These are phyloP conservation scores for Neostethus bicornis DNA, from an alignment of 2,797 vertebrate species.

Conservation along the genomic window DNA sequence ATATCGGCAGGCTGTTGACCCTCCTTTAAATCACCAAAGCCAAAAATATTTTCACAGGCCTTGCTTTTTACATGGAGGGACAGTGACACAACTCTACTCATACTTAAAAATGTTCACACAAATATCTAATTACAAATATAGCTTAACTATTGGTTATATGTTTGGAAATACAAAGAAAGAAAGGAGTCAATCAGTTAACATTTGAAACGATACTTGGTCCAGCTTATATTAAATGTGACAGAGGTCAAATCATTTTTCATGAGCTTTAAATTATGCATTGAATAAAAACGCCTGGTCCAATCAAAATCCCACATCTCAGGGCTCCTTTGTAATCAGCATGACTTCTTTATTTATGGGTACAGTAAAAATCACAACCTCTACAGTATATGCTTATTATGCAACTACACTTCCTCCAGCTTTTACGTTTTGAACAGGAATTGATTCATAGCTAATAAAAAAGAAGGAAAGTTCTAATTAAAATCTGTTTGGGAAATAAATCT, in stretches of 20 bases:
- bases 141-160: too few relatives aligned
- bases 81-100: constrained; percentile 15
- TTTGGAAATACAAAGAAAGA: too few relatives aligned
- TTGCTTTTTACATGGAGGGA: constrained; percentile 30
- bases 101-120: constrained; percentile 27
- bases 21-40: constrained; percentile 20
- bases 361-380: constrained; percentile 31
- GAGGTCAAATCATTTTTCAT: constrained; percentile 13
- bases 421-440: constrained; percentile 59
- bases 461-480: constrained; percentile 45
- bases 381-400: constrained; percentile 34
- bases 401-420: constrained; percentile 37
- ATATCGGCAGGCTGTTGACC: constrained; percentile 34
- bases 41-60: constrained; percentile 30
- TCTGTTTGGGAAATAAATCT: constrained; percentile 74
- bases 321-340: constrained; percentile 3
- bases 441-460: constrained; percentile 64
- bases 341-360: constrained; percentile 29
- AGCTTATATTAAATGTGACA: constrained; percentile 23
- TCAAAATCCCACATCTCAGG: constrained; percentile 21
- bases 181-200: constrained; percentile 22
- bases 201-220: constrained; percentile 17
- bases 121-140: too few relatives aligned
- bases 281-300: background rate
- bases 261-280: constrained; percentile 10